Evolutionary conservation across 2,113 vertebrate species (phyloP).

Genomic region (Silurus meridionalis): DNA sequence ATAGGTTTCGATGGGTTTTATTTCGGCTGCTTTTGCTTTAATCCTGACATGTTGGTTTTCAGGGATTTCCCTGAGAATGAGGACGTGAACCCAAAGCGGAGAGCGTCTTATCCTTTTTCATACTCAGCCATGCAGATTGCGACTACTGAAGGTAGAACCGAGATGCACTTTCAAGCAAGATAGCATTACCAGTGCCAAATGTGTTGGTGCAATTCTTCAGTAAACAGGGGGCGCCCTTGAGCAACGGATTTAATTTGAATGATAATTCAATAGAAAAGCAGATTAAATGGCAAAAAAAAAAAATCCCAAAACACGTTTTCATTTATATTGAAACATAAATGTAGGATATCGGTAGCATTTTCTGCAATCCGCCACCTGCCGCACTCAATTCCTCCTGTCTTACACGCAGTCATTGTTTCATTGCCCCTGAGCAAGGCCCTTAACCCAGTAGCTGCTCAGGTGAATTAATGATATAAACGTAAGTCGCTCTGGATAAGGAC

Average conservation of each 20-base stretch:
- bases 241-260: neutral
- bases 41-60: slow-evolving; percentile 33
- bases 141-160: slow-evolving; percentile 79
- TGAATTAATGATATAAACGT: no score
- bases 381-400: no score
- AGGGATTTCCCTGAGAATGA: slow-evolving; percentile 85
- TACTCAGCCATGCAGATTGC: slow-evolving; percentile 85
- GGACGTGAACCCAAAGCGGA: slow-evolving; percentile 85
- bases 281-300: no score
- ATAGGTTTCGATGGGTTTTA: neutral
- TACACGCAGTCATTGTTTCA: neutral
- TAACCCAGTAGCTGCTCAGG: no score
- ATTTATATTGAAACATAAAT: no score
- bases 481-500: no score
- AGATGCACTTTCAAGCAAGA: neutral
- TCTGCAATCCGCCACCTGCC: no score
- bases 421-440: no score
- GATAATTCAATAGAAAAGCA: no score
- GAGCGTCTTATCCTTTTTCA: slow-evolving; percentile 88
- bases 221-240: neutral
- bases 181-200: neutral
- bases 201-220: neutral
- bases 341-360: no score
- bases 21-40: neutral
- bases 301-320: no score